Evolutionary conservation across 2,888 invertebrate genomes (phyloP).

Genomic region (Heliothis peltigera): DNA sequence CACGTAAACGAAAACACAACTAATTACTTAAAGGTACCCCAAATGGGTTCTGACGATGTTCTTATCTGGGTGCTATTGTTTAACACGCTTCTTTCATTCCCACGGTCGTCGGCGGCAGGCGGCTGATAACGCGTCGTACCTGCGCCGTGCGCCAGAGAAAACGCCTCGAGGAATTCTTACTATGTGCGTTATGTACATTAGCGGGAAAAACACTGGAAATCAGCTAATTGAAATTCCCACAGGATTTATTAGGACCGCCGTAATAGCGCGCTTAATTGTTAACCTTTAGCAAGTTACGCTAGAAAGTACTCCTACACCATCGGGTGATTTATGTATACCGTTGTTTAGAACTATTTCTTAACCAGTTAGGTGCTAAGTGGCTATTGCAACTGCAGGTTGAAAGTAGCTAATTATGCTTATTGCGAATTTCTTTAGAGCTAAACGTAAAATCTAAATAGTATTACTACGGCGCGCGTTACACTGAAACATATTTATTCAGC

Average conservation of each 20-base stretch:
- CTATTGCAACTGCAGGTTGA: slow-evolving; percentile 24
- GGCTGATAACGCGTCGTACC: slow-evolving; percentile 83
- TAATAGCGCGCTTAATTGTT: slow-evolving; percentile 58
- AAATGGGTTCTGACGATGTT: slow-evolving; percentile 84
- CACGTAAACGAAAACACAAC: slow-evolving; percentile 77
- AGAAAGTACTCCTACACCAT: slow-evolving; percentile 39
- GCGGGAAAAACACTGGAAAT: slow-evolving; percentile 62
- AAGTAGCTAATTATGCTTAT: slow-evolving; percentile 27
- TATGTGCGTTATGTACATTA: slow-evolving; percentile 60
- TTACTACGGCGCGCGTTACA: slow-evolving; percentile 27
- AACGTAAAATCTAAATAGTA: slow-evolving; percentile 42
- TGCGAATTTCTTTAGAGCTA: slow-evolving; percentile 29
- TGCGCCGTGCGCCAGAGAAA: slow-evolving; percentile 63
- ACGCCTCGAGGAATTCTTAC: slow-evolving; percentile 66
- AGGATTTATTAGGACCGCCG: slow-evolving; percentile 50
- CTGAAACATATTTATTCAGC: slow-evolving; percentile 31
- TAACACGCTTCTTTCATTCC: slow-evolving; percentile 88
- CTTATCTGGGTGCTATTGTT: slow-evolving; percentile 88
- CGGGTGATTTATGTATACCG: slow-evolving; percentile 47
- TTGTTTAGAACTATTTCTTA: slow-evolving; percentile 45
- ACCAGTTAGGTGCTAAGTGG: slow-evolving; percentile 43
- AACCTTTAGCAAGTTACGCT: slow-evolving; percentile 27
- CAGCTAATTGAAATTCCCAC: slow-evolving; percentile 59
- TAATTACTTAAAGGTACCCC: slow-evolving; percentile 84
- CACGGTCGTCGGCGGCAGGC: slow-evolving; percentile 80